Evolutionary conservation across 1,140 invertebrate species (phyloP), one percentile per base, ranked within the genome.

Genomic region (Ips nitidus): DNA sequence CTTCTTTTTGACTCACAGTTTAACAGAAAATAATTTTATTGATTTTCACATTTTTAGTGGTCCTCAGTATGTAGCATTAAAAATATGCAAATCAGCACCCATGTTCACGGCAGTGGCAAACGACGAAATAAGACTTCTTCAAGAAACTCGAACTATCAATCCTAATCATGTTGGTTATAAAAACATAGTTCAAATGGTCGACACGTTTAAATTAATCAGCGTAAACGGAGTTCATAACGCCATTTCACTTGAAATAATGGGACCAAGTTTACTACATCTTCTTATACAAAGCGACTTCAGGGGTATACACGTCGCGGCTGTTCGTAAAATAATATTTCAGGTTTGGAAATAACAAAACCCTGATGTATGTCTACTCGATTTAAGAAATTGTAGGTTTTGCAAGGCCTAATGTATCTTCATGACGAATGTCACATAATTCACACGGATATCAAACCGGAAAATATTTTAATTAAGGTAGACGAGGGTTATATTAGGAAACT

Each of bases 391-490:
- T 59, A 91, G 89, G 88, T 91, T 36, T 85, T 99, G 47, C 91
- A 98, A 85, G 97, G 95, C 43, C 84, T 99, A 70, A 90, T 96
- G 80, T 99, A 99, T 85, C 86, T 99, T 63, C 98, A 99, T 82
- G 89, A 91, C 68, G 97, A 97, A 84, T 99, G 97, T 86, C 86
- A 90, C 81, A 99, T 99, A 75, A 99, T 99, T 82, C 98, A 99
- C 81, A 99, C 98, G 36, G 98, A 99, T 81, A 97, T 99, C 74
- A 99, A 99, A 81, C 98, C 97, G 47, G 98, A 99, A 84, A 99
- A 99, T 86, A 96, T 99, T 61, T 84, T 99, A 56, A 85, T 98
- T 65, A 96, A 94, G 83, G 94, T 97, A 4, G 89, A 92, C 78
- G 89, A 91, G 70, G 77, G 84, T 40, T 92, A 97, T 80, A 91